Base-by-base conservation (phyloP, 2,113 vertebrate species). In the Trochalopteron elliotii region DNA sequence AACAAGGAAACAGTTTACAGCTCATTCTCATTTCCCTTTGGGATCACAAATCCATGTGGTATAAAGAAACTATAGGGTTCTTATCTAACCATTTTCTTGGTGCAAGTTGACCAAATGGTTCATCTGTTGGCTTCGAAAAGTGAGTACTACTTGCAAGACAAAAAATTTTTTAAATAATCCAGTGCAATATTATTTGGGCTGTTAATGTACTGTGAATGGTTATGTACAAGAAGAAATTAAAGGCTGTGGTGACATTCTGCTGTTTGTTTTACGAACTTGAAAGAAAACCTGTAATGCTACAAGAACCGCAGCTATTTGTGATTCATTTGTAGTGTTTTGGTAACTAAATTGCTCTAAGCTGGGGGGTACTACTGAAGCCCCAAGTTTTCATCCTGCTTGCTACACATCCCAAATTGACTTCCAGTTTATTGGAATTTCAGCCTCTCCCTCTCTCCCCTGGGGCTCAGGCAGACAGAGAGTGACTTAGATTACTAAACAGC, bases 251-350 rank as follows among this genome's bases (percentile, higher is more conserved):
- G 92, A 94, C 69, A 70, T 97, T 93, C 93, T 90, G 96, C 96
- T 97, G 92, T 97, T 96, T 95, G 94, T 95, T 87, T 97, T 91
- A 93, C 92, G 3, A 92, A 97, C 97, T 96, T 97, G 96, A 97
- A 88, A 92, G 86, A 74, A 87, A 96, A 93, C 12, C 49, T 82
- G 69, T 96, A 19, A 17, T 30, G 81, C 95, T 81, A 20, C 2
- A 11, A 78, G 91, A 70, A 84, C 82, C 15, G 23, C 96, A 97
- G 97, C 95, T 77, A 4, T 75, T 67, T 75, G 96, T 89, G 92
- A 42, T 89, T 53, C 3, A 12, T 63, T 90, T 15, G 65, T 56
- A 81, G 28, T 33, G 60, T 61, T 91, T 56, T 6, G 9, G 94
- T 71, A 88, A 50, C 45, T 35, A 21, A 45, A 86, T 22, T 91